Evolutionary conservation across 2,797 vertebrate genomes (phyloP).

Genomic region (Clamator glandarius): DNA sequence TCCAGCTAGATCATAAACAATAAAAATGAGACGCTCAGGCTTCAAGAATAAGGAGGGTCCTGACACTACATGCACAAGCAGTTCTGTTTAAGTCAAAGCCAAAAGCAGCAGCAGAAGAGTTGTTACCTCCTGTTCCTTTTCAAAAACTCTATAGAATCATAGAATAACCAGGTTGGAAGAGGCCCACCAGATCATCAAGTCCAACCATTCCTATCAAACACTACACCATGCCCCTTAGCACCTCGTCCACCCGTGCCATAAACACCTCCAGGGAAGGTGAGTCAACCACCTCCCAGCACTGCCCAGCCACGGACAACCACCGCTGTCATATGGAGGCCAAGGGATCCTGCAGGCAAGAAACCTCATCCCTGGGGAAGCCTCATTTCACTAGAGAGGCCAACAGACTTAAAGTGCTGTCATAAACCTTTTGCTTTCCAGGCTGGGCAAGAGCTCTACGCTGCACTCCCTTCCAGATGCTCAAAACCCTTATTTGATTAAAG

Average conservation of each 20-base stretch:
- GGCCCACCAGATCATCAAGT: too few relatives aligned
- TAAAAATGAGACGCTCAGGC: not conserved
- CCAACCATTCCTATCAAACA: too few relatives aligned
- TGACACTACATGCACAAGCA: not conserved
- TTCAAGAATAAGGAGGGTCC: not conserved
- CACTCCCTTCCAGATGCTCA: not conserved
- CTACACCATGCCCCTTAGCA: too few relatives aligned
- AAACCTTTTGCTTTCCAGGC: not conserved
- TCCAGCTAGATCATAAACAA: not conserved
- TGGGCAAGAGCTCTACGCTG: not conserved
- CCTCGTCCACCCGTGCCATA: too few relatives aligned
- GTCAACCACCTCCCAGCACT: too few relatives aligned
- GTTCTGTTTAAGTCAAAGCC: not conserved
- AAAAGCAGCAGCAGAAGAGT: not conserved
- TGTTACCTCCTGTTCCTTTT: not conserved
- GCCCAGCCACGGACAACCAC: not conserved
- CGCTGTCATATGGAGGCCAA: fast-evolving
- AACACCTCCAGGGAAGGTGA: too few relatives aligned
- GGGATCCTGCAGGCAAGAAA: not conserved
- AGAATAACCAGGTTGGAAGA: too few relatives aligned
- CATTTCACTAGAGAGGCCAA: not conserved
- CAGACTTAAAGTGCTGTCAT: not conserved
- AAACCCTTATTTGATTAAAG: not conserved
- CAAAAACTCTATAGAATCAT: not conserved
- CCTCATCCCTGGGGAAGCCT: not conserved